Base-by-base conservation (phyloP, 2,888 invertebrate genomes). In the Drosophila suboccidentalis region DNA sequence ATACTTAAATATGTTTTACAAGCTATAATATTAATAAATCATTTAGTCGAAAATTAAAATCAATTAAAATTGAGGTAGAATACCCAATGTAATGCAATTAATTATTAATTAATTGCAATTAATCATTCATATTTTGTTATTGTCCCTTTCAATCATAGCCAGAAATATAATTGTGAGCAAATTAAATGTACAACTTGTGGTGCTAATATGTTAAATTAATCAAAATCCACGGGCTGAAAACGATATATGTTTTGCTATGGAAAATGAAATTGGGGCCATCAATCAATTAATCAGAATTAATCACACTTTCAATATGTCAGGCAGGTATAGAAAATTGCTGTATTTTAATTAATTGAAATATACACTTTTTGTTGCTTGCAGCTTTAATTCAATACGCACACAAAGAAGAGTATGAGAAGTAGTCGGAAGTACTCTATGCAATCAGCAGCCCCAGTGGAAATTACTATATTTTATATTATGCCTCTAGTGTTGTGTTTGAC, bases 201-300 rank as follows among this genome's bases (percentile, higher is more conserved):
- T 22, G n/a, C 6, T n/a, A 38, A n/a, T n/a, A 38, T 38, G 1
- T 39, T 39, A 8, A 39, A 39, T 39, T 15, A 39, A 15, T 38
- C 2, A 6, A n/a, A n/a, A 38, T 38, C 13, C 4, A 19, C 6
- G 3, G 13, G 50, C 32, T 50, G 34, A 13, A 36, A 10, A 17
- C 5, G 22, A 11, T 4, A 13, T 36, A 36, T 36, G 4, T 13
- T 26, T n/a, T 9, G 1, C 11, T 10, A 29, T 13, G 41, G 13
- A 10, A 15, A 32, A 36, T 4, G 9, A 6, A 46, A 54, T 32
- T 32, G n/a, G 32, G 57, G 46, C 29, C 54, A 82, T 88, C 84
- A 83, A 83, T 82, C 82, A 44, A 66, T 74, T 69, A 74, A 70
- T 74, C 66, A 63, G 22, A 22, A 22, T 41, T 32, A 10, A 43